Conservation (phyloP, 2,113 vertebrate species). For the Microtus montanus region DNA sequence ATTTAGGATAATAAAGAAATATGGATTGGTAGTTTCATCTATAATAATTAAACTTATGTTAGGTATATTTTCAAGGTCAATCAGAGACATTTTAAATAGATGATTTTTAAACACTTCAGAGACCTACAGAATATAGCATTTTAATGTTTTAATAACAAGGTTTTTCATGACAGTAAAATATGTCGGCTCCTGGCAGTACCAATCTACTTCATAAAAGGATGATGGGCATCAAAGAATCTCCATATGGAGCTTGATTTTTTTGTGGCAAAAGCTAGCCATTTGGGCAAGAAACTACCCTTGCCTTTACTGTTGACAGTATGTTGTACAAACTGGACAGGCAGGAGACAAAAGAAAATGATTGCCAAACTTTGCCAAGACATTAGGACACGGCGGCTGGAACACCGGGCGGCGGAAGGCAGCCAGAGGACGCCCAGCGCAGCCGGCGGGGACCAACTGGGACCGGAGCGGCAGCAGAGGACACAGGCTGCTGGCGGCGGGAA, state of each 20-base stretch:
- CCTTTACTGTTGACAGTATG: neutral
- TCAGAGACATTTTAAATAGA: neutral
- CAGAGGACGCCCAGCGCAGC: too few relatives aligned
- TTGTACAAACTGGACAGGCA: neutral
- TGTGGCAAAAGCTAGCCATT: neutral
- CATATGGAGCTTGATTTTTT: neutral
- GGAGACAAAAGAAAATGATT: neutral
- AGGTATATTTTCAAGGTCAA: neutral
- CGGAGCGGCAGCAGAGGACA: too few relatives aligned
- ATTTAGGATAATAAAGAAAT: neutral
- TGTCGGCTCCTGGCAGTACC: neutral
- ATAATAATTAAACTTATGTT: neutral
- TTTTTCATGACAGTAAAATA: neutral
- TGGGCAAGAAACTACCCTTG: neutral
- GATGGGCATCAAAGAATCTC: neutral
- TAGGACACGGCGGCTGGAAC: too few relatives aligned
- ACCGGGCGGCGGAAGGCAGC: too few relatives aligned
- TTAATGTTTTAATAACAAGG: neutral
- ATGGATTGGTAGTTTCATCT: neutral
- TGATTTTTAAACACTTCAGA: neutral
- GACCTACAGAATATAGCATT: neutral
- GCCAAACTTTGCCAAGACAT: neutral
- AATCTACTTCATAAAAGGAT: neutral
- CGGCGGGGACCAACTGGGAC: too few relatives aligned
- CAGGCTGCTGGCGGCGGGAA: too few relatives aligned